Evolutionary conservation across 2,113 vertebrate genomes (phyloP).

Genomic region (Thalassarche chlororhynchos): DNA sequence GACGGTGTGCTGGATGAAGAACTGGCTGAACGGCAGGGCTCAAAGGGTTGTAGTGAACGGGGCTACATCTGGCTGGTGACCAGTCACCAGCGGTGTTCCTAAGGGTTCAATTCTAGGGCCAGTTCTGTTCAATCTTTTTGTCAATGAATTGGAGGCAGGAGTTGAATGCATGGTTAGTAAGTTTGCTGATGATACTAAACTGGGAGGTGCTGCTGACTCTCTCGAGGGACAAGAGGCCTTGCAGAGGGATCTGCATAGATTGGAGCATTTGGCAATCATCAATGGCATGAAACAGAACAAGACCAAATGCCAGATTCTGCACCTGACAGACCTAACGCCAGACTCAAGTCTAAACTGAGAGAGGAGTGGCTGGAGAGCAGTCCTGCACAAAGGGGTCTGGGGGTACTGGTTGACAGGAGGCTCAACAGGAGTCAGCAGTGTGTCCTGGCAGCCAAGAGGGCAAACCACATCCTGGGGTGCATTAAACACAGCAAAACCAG

Average conservation of each 20-base stretch:
- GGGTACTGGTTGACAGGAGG: not conserved
- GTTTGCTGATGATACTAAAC: not conserved
- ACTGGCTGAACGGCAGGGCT: not conserved
- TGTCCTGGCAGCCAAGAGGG: not conserved
- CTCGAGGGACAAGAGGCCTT: not conserved
- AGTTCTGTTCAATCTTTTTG: not conserved
- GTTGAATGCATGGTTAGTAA: not conserved
- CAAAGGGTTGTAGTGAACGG: not conserved
- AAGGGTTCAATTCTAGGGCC: not conserved
- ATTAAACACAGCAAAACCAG: too few species aligned
- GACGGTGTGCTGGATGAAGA: not conserved
- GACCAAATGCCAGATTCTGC: not conserved
- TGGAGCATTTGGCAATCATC: not conserved
- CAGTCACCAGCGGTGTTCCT: not conserved
- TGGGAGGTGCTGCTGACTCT: not conserved
- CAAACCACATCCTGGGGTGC: too few species aligned
- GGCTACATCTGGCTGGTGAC: not conserved
- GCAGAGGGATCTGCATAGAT: too few species aligned
- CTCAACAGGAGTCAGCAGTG: not conserved
- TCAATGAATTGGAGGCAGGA: not conserved
- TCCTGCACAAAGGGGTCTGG: not conserved
- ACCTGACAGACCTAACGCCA: rapidly evolving
- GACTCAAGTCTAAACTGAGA: not conserved
- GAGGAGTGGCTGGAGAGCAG: not conserved
- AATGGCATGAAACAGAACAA: not conserved